Evolutionary conservation across 2,797 vertebrate genomes (phyloP), one percentile per base, ranked within the genome.

Genomic region (Nannoperca obscura): DNA sequence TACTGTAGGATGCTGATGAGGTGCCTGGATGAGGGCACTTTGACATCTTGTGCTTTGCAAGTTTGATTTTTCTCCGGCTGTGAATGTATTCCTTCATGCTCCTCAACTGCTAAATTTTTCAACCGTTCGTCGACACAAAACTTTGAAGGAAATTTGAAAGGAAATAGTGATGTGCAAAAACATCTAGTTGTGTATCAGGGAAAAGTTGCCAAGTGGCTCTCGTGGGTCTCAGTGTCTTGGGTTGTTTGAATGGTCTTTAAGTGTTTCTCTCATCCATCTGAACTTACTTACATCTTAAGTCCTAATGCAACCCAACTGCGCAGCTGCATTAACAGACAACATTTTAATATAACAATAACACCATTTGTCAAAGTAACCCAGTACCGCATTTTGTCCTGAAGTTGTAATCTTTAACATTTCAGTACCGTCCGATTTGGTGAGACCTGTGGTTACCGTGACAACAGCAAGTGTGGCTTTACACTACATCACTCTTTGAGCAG

Each of bases 141-240:
- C 86, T 86, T 86, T 88, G 80, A 85, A 82, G 84, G 65, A 81
- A 83, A 69, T 86, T 68, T 81, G 42, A 86, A 87, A 84, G 74
- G 68, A 74, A 76, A 79, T 44, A 54, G 65, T 50, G 62, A 77
- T 63, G 59, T 78, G 73, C 58, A 53, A 80, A 89, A 74, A 76
- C 66, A 86, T 81, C 30, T 34, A 22, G 40, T 67, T 54, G 70
- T 49, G 58, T 50, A 50, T 74, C 46, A 30, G 53, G 57, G 44
- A 68, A 70, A 78, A 73, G 68, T 76, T 70, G 42, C 30, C 53
- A 14, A 64, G 74, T 67, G 77, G 66, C 57, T 80, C 63, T 70
- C 10, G 10, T 63, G 55, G 30, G 54, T 80, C 74, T 62, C 44
- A 14, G 7, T 63, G 71, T 81, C 53, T 74, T 58, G 60, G 49